phyloP scores from a whole-genome alignment of 2,113 vertebrate species.

The Ardeotis arabs region DNA sequence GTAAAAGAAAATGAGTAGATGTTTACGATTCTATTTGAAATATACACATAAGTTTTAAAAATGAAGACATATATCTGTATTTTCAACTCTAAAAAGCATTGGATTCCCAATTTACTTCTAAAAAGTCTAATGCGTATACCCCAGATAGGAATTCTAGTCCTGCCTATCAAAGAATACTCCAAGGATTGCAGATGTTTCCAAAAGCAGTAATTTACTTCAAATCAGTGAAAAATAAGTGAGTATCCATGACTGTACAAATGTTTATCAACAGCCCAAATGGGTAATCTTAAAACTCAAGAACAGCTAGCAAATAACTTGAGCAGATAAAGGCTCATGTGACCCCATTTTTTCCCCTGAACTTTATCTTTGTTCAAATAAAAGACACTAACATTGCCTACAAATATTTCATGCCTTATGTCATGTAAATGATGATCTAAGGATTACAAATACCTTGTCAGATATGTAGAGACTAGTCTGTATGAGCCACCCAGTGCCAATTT shows the following conservation, averaged over 20 bases:
- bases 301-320: not conserved
- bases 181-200: not conserved
- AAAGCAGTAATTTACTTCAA: not conserved
- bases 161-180: not conserved
- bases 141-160: not conserved
- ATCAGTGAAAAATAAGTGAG: not conserved
- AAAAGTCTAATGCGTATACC: not conserved
- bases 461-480: not conserved
- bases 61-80: not conserved
- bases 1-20: not conserved
- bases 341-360: not conserved
- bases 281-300: not conserved
- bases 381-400: not conserved
- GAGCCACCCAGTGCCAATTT: not conserved
- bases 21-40: not conserved
- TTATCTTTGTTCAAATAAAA: constrained; percentile 1
- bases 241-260: not conserved
- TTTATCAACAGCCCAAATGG: not conserved
- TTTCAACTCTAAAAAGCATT: not conserved
- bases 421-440: not conserved
- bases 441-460: not conserved
- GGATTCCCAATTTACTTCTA: not conserved
- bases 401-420: not conserved
- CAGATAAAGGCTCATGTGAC: not conserved
- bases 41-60: fast-evolving